These are phyloP conservation scores for Drosophila nr. perissopoda DNA, from an alignment of 2,888 invertebrate genomes.

Conservation along the genomic window DNA sequence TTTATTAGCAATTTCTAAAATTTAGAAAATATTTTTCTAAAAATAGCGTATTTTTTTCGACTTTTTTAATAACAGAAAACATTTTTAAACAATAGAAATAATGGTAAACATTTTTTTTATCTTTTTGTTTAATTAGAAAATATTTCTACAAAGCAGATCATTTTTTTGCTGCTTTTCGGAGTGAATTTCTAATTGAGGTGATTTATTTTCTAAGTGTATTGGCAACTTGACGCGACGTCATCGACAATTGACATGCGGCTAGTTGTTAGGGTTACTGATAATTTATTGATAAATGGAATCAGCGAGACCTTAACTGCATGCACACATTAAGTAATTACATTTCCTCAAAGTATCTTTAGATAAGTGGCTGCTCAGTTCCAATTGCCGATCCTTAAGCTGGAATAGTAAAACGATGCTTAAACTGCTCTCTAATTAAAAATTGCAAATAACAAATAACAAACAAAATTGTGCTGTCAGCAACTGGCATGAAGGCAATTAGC, in stretches of 20 bases:
- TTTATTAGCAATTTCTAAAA: background rate
- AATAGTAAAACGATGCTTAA: background rate
- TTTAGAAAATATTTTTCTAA: background rate
- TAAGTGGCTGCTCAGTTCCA: background rate
- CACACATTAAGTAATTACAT: background rate
- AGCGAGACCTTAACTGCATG: background rate
- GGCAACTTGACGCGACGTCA: background rate
- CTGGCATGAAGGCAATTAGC: slow-evolving; percentile 47
- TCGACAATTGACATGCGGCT: background rate
- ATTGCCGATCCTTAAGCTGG: slow-evolving; percentile 9
- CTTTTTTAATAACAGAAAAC: background rate
- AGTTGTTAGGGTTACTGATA: background rate
- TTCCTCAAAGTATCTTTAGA: background rate
- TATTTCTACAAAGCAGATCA: background rate
- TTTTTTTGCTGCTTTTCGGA: background rate
- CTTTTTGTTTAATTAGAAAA: background rate
- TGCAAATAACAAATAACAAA: background rate
- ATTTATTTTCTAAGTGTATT: background rate
- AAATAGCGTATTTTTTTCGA: background rate
- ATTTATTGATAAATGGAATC: background rate
- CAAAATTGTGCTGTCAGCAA: slow-evolving; percentile 10
- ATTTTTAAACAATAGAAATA: background rate
- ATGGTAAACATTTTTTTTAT: too few relatives aligned
- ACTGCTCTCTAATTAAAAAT: slow-evolving; percentile 35
- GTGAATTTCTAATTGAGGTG: background rate